These are phyloP conservation scores for Gavialis gangeticus DNA, from an alignment of 2,113 vertebrate species.

Conservation along the genomic window DNA sequence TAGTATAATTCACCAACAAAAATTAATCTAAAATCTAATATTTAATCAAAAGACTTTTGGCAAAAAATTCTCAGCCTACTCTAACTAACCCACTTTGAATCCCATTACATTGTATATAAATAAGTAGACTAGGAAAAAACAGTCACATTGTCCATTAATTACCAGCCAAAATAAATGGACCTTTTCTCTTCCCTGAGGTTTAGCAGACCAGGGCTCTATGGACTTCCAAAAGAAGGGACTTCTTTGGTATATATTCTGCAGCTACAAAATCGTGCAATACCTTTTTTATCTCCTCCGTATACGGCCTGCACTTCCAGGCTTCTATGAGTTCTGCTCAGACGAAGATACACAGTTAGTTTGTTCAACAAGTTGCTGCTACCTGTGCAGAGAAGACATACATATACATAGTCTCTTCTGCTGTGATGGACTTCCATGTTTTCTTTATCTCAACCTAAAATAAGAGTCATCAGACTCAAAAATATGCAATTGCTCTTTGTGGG, in stretches of 20 bases:
- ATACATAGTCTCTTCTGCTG: neutral
- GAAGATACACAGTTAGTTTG: neutral
- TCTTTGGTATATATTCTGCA: neutral
- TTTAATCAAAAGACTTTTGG: neutral
- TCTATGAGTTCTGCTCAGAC: neutral
- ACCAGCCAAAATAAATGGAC: conserved; percentile 54
- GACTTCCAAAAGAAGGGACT: neutral
- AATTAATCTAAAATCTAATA: neutral
- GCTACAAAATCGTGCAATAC: neutral
- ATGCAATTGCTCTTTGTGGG: neutral
- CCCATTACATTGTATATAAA: conserved; percentile 2
- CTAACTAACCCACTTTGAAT: neutral
- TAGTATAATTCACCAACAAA: too few species aligned
- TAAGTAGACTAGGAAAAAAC: neutral
- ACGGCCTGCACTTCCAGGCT: neutral
- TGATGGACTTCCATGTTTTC: neutral
- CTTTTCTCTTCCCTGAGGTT: neutral
- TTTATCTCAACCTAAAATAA: neutral
- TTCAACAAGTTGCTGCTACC: neutral
- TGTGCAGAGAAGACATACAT: neutral
- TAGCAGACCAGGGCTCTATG: conserved; percentile 4
- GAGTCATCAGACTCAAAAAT: neutral
- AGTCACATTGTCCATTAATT: conserved; percentile 4
- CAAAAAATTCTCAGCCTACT: conserved; percentile 11
- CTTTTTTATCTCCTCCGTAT: conserved; percentile 1